phyloP scores from a whole-genome alignment of 2,113 vertebrate species.

The Tiliqua scincoides region DNA sequence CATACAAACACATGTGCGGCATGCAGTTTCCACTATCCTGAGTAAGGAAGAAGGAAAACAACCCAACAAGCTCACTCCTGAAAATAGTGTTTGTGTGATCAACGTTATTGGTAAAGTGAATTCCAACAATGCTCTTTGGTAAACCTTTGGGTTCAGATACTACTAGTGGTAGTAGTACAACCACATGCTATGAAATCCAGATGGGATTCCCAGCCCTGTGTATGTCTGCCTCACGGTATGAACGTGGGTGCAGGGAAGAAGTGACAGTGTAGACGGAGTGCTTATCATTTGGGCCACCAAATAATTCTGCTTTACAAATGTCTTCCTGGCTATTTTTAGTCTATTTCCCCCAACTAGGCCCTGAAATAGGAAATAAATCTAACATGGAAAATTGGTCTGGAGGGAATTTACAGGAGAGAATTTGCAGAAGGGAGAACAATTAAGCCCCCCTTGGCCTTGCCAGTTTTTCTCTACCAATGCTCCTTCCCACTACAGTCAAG shows the following conservation, averaged over 20 bases:
- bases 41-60: too few species aligned
- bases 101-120: background rate
- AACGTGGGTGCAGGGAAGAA: background rate
- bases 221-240: background rate
- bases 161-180: background rate
- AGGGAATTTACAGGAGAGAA: too few species aligned
- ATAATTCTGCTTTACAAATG: background rate
- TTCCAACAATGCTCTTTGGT: background rate
- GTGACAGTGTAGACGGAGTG: background rate
- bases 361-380: too few species aligned
- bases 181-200: background rate
- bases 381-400: too few species aligned
- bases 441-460: too few species aligned
- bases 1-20: background rate
- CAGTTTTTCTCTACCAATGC: too few species aligned
- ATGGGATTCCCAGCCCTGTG: background rate
- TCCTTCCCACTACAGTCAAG: too few species aligned
- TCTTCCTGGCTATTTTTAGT: too few species aligned
- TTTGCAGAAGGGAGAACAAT: too few species aligned
- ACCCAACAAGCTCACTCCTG: background rate
- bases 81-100: background rate
- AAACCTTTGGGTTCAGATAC: background rate
- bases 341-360: too few species aligned
- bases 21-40: too few species aligned
- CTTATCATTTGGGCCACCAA: background rate